These are phyloP conservation scores for Albula glossodonta DNA, from an alignment of 2,113 vertebrate species.

Conservation along the genomic window DNA sequence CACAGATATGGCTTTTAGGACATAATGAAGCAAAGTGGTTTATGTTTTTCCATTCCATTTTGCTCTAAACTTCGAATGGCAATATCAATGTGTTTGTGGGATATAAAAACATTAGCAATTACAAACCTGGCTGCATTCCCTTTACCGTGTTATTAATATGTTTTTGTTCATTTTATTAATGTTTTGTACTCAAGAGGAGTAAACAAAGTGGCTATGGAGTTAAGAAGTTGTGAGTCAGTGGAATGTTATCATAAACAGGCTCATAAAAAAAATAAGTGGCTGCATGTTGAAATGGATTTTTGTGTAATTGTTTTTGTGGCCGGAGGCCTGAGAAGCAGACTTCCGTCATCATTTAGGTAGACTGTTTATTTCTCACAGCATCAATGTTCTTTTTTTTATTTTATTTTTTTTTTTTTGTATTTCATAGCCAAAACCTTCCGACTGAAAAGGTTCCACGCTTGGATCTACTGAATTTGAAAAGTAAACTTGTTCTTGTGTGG, in stretches of 20 bases:
- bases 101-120: conserved; percentile 1
- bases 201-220: conserved; percentile 10
- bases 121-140: background rate
- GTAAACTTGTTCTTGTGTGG: too few relatives aligned
- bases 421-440: background rate
- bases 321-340: conserved; percentile 11
- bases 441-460: background rate
- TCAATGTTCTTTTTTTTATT: conserved; percentile 5
- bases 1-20: background rate
- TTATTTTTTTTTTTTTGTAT: background rate
- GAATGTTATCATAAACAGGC: conserved; percentile 24
- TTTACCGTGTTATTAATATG: background rate
- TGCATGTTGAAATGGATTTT: conserved; percentile 29
- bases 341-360: background rate
- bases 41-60: background rate
- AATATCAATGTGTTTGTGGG: conserved; percentile 1
- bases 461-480: too few relatives aligned
- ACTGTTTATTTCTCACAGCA: conserved; percentile 19
- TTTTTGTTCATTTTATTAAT: background rate
- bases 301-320: conserved; percentile 37
- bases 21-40: background rate
- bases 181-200: background rate
- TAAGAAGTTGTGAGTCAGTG: background rate
- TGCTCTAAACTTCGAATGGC: conserved; percentile 8
- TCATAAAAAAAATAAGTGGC: conserved; percentile 26